Percentiles rank a stretch among this genome's conserved stretches.
These are phyloP conservation scores for Nycticryphes semicollaris DNA, from an alignment of 2,113 vertebrate genomes.

Conservation along the genomic window DNA sequence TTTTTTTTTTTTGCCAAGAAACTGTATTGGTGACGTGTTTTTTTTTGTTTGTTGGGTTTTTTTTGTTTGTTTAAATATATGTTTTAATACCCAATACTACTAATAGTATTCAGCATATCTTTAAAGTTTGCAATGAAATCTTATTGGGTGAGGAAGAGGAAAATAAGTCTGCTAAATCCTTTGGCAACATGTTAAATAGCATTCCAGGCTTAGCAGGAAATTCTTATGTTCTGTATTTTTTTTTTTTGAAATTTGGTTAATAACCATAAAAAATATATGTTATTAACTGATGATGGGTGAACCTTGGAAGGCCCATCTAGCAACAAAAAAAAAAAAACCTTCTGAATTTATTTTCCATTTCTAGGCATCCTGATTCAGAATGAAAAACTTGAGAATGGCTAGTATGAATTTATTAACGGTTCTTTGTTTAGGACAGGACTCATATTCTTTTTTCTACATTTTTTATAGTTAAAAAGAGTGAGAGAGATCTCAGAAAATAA, in stretches of 20 bases:
- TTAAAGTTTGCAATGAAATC: neutral
- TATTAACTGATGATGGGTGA: neutral
- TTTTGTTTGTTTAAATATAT: neutral
- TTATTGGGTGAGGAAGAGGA: neutral
- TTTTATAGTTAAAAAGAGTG: neutral
- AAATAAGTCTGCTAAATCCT: neutral
- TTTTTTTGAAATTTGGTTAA: neutral
- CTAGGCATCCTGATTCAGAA: neutral
- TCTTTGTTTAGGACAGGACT: neutral
- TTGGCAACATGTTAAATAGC: neutral
- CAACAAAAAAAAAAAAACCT: neutral
- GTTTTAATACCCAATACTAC: neutral
- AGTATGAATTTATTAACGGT: neutral
- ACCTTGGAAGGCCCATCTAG: neutral
- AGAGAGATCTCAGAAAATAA: neutral
- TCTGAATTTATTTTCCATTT: neutral
- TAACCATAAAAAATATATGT: neutral
- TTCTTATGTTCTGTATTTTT: neutral
- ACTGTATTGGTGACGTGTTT: neutral
- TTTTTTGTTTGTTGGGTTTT: rapidly evolving
- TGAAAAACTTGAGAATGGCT: neutral
- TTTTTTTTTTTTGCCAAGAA: neutral
- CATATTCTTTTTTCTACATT: neutral
- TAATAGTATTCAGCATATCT: neutral
- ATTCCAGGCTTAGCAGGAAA: neutral